A percentile compares a stretch with the other conserved stretches of the same genome.
phyloP scores from a whole-genome alignment of 1,140 invertebrate species.

The Leptinotarsa texana region DNA sequence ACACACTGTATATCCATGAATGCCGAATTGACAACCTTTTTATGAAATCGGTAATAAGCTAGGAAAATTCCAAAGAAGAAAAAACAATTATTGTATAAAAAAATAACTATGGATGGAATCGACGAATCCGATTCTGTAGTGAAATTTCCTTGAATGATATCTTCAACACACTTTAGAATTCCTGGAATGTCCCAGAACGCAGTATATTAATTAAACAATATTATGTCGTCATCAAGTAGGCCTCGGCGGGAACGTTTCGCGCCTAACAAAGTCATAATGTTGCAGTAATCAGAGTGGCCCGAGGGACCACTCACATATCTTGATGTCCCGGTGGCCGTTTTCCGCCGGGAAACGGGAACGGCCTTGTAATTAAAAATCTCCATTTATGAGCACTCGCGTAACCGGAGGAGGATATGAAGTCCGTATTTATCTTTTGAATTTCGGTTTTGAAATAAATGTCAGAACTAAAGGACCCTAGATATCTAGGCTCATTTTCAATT shows the following conservation, averaged over 20 bases:
- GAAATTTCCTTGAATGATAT: too few relatives aligned
- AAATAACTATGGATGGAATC: too few relatives aligned
- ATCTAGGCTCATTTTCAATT: neutral
- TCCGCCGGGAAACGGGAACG: conserved; percentile 6
- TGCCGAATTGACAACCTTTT: too few relatives aligned
- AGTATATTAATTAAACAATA: neutral
- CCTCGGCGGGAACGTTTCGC: conserved; percentile 20
- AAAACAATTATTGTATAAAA: too few relatives aligned
- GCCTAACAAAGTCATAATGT: conserved; percentile 31
- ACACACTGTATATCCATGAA: too few relatives aligned
- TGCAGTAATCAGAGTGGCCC: conserved; percentile 30
- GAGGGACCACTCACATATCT: conserved; percentile 28
- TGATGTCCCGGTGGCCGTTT: conserved; percentile 8
- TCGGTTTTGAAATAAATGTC: neutral
- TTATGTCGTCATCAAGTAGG: conserved; percentile 29
- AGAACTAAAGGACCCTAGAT: neutral
- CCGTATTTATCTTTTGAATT: neutral
- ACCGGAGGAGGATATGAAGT: neutral
- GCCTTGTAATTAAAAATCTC: conserved; percentile 15
- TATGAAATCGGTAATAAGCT: too few relatives aligned
- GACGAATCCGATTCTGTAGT: too few relatives aligned
- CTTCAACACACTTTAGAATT: too few relatives aligned
- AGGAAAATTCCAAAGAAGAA: too few relatives aligned
- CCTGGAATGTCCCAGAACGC: too few relatives aligned
- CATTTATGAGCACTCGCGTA: conserved; percentile 4